These are phyloP conservation scores for Oceanodroma leucorhoa DNA, from an alignment of 2,797 vertebrate species.

Conservation along the genomic window DNA sequence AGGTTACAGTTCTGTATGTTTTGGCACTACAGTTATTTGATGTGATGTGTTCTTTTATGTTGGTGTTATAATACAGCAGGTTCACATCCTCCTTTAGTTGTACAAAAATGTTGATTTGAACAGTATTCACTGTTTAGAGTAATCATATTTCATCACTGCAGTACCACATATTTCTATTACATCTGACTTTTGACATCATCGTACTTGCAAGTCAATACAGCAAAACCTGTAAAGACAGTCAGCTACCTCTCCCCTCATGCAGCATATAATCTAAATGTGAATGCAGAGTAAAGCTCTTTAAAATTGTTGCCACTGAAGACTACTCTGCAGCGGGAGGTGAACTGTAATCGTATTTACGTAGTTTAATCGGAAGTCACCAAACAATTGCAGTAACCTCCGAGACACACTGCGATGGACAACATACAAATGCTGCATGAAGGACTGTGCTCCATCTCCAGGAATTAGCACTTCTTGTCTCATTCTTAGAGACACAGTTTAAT, in stretches of 20 bases:
- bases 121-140: background rate
- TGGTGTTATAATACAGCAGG: background rate
- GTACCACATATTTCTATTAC: background rate
- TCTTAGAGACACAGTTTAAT: background rate
- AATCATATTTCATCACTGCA: background rate
- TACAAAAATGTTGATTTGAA: background rate
- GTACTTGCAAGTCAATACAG: background rate
- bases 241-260: background rate
- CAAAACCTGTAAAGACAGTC: background rate
- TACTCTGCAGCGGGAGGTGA: background rate
- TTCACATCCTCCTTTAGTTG: background rate
- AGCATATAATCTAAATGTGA: background rate
- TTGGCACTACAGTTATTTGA: background rate
- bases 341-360: accelerated
- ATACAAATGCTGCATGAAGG: background rate
- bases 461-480: background rate
- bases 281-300: background rate
- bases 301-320: background rate
- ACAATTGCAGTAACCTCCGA: background rate
- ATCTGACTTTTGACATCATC: background rate
- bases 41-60: background rate
- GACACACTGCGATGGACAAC: no score
- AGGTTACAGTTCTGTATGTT: background rate
- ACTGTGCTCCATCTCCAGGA: background rate
- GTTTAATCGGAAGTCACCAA: background rate